phyloP scores from a whole-genome alignment of 2,888 invertebrate species.

The Pterostichus madidus region DNA sequence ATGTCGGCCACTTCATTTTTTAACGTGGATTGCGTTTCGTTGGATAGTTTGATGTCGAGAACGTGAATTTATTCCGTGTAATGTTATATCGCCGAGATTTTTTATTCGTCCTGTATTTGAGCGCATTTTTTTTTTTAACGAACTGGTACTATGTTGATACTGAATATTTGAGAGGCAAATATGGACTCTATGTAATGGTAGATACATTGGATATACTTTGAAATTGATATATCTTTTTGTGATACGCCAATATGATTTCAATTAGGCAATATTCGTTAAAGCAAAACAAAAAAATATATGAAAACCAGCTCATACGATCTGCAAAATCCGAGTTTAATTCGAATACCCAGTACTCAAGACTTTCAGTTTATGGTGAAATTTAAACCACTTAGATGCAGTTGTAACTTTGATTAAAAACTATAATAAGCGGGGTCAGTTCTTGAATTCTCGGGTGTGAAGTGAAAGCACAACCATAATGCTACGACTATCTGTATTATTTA shows the following conservation, averaged over 20 bases:
- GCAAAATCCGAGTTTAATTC: too few species aligned
- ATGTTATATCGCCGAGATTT: not conserved
- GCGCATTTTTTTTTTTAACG: not conserved
- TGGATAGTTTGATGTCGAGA: not conserved
- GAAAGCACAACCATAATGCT: too few species aligned
- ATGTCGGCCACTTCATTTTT: conserved; percentile 29
- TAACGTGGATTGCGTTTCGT: conserved; percentile 4
- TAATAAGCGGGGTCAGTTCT: too few species aligned
- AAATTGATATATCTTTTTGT: not conserved
- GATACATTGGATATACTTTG: not conserved
- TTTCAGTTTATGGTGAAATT: too few species aligned
- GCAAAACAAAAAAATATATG: too few species aligned
- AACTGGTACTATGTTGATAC: not conserved
- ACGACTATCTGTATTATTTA: too few species aligned
- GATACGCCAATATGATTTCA: not conserved
- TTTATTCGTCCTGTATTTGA: not conserved
- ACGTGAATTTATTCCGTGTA: not conserved
- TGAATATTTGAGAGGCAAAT: not conserved
- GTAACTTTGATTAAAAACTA: too few species aligned
- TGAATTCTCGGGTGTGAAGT: too few species aligned
- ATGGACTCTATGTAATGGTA: not conserved
- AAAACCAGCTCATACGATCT: too few species aligned
- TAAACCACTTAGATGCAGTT: too few species aligned
- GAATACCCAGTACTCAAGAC: too few species aligned
- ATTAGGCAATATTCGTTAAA: not conserved